A percentile compares a stretch with the other conserved stretches of the same genome.
phyloP scores from a whole-genome alignment of 2,113 vertebrate genomes.

The Marcusenius ussheri region DNA sequence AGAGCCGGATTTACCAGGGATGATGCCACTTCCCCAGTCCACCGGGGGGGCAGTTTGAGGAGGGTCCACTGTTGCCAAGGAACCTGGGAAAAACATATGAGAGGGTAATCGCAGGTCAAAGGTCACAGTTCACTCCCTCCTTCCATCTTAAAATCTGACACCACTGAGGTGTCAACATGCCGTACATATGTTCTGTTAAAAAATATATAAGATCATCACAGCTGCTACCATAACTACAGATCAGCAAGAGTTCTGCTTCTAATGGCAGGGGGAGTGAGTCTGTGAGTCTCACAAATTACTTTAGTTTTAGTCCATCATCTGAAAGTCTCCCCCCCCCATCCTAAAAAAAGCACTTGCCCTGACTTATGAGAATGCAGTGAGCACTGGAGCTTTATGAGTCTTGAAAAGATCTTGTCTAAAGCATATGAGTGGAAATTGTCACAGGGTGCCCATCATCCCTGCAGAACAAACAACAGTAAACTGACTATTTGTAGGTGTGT shows the following conservation, averaged over 20 bases:
- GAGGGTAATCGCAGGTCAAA: neutral
- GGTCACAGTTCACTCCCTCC: neutral
- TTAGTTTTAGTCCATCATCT: neutral
- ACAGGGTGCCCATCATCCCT: neutral
- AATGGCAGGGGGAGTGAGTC: neutral
- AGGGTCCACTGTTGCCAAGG: neutral
- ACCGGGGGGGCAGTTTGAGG: neutral
- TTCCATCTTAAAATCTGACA: neutral
- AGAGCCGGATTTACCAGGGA: slow-evolving; percentile 15
- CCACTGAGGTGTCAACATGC: neutral
- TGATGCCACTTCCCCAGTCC: slow-evolving; percentile 13
- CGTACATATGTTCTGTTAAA: neutral
- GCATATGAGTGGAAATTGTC: neutral
- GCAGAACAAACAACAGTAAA: neutral
- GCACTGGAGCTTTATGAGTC: neutral
- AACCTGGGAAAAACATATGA: neutral
- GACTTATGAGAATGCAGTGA: neutral
- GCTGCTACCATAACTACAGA: neutral
- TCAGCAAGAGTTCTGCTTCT: neutral
- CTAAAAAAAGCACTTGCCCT: neutral
- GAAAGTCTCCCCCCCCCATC: neutral
- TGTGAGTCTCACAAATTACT: neutral
- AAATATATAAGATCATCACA: neutral
- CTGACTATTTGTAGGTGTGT: neutral
- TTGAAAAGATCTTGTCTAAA: neutral